phyloP scores from a whole-genome alignment of 2,113 vertebrate species.

The Brachyhypopomus occidentalis region DNA sequence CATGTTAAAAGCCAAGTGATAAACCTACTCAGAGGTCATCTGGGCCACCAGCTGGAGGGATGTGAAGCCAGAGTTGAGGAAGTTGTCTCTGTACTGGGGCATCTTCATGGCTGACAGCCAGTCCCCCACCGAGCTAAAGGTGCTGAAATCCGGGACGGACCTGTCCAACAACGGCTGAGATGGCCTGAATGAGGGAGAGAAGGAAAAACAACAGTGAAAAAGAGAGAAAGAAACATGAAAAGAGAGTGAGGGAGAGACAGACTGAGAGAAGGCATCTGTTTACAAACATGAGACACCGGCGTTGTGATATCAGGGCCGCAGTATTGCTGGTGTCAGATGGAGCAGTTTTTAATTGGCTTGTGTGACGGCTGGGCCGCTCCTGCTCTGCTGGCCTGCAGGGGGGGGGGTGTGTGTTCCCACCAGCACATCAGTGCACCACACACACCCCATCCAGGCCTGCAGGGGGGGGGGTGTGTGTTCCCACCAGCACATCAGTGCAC shows the following conservation, averaged over 20 bases:
- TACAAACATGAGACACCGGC: too few relatives aligned
- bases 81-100: slow-evolving; percentile 97
- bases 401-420: too few relatives aligned
- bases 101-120: slow-evolving; percentile 98
- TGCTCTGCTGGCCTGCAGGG: too few relatives aligned
- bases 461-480: too few relatives aligned
- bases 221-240: background rate
- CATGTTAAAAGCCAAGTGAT: background rate
- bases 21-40: slow-evolving; percentile 97
- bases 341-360: too few relatives aligned
- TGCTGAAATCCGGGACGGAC: slow-evolving; percentile 96
- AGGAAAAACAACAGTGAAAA: background rate
- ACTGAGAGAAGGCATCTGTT: too few relatives aligned
- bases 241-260: background rate
- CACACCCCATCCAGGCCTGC: too few relatives aligned
- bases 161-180: slow-evolving; percentile 97
- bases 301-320: too few relatives aligned
- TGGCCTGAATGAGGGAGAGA: slow-evolving; percentile 83
- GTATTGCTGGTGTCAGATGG: too few relatives aligned
- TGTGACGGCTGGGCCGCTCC: too few relatives aligned
- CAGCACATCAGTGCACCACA: too few relatives aligned
- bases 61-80: slow-evolving; percentile 96
- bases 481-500: too few relatives aligned
- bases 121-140: slow-evolving; percentile 97
- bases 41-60: slow-evolving; percentile 94